Percentiles rank a stretch among this genome's conserved stretches.
These are phyloP conservation scores for Condylura cristata DNA, from an alignment of 2,113 vertebrate genomes.

Conservation along the genomic window DNA sequence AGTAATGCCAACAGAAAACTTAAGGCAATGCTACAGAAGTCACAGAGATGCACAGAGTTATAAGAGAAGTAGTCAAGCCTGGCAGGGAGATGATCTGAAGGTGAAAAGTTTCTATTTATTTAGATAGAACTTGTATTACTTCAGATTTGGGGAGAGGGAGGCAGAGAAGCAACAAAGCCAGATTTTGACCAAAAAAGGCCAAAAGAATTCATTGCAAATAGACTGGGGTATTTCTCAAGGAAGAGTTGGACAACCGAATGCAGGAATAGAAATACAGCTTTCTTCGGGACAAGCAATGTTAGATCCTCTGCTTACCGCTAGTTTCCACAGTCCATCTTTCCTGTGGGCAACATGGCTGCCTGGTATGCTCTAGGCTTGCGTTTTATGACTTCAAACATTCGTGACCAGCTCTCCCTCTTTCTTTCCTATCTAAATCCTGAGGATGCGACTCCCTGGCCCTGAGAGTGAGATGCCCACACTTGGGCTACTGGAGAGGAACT, in stretches of 20 bases:
- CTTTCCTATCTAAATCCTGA: neutral
- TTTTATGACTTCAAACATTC: neutral
- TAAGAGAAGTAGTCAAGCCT: neutral
- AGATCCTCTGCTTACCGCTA: neutral
- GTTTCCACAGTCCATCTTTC: neutral
- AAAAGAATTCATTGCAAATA: neutral
- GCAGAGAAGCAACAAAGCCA: neutral
- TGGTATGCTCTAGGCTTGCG: neutral
- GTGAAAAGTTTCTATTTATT: conserved; percentile 4
- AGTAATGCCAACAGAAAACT: neutral
- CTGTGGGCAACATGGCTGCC: neutral
- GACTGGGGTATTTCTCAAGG: neutral
- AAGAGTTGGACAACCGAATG: neutral
- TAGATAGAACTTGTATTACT: neutral
- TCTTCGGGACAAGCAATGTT: neutral
- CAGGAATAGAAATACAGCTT: neutral
- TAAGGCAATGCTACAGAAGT: neutral
- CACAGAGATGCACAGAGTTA: neutral
- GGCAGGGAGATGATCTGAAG: neutral
- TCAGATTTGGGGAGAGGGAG: neutral
- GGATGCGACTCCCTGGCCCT: neutral
- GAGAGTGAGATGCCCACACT: neutral
- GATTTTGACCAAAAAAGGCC: neutral
- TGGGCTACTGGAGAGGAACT: neutral
- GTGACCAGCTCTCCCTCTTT: neutral